Conservation (phyloP, 2,113 vertebrate species). For the Acinonyx jubatus region DNA sequence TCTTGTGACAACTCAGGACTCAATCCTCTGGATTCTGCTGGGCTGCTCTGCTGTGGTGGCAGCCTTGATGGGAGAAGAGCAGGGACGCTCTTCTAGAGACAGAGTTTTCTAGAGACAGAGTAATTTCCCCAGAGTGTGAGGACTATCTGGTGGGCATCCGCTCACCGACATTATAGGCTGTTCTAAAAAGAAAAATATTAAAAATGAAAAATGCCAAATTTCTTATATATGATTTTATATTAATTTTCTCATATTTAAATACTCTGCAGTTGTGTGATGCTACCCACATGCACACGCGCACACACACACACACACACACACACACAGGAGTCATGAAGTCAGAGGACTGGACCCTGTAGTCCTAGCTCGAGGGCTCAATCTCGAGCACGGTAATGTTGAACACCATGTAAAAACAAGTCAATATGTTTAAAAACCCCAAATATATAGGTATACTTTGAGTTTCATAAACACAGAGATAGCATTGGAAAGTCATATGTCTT, state of each 20-base stretch:
- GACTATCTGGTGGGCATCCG: no score
- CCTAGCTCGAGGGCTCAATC: not conserved
- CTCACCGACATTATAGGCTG: not conserved
- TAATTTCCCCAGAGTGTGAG: not conserved
- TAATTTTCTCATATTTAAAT: not conserved
- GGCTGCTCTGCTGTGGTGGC: not conserved
- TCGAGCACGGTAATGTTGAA: not conserved
- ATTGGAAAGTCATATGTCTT: not conserved
- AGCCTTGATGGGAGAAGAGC: accelerated
- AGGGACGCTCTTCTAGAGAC: not conserved
- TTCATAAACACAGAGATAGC: not conserved
- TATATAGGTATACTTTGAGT: not conserved
- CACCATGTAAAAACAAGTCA: not conserved
- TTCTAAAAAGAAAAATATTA: not conserved
- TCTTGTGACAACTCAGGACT: not conserved
- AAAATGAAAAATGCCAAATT: not conserved
- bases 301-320: not conserved
- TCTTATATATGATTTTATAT: not conserved
- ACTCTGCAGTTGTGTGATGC: not conserved
- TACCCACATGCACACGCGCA: not conserved
- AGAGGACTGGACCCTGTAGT: not conserved
- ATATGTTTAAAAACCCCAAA: not conserved
- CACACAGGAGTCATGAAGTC: not conserved
- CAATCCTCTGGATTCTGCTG: not conserved
- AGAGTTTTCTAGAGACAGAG: not conserved